These are phyloP conservation scores for Neotragus moschatus DNA, from an alignment of 2,113 vertebrate species.

Conservation along the genomic window DNA sequence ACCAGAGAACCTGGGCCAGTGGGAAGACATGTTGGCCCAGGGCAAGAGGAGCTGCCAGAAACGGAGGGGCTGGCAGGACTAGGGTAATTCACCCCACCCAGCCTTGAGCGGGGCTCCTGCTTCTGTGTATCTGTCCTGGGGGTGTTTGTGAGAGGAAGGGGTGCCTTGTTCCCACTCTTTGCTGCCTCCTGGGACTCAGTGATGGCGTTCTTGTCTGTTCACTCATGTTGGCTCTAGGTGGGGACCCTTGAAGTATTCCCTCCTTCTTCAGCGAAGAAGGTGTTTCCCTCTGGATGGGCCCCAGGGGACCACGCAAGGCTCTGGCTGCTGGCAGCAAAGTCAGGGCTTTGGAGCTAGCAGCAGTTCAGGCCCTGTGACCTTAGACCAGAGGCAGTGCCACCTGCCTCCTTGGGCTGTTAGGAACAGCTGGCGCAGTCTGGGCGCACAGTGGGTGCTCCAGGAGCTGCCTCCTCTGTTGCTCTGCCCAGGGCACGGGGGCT, in stretches of 20 bases:
- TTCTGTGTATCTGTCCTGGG: not conserved
- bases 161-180: not conserved
- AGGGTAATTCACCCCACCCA: not conserved
- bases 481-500: not conserved
- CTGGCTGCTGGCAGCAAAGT: not conserved
- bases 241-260: not conserved
- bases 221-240: not conserved
- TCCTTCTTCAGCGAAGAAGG: not conserved
- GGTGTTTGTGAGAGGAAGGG: not conserved
- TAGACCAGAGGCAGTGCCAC: not conserved
- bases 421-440: not conserved
- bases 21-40: not conserved
- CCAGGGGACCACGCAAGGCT: not conserved
- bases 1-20: not conserved
- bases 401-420: not conserved
- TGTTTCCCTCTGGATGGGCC: not conserved
- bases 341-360: not conserved
- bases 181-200: not conserved
- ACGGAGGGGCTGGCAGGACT: not conserved
- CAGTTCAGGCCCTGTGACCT: not conserved
- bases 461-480: not conserved
- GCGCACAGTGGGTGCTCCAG: not conserved
- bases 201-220: not conserved
- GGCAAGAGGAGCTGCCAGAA: not conserved
- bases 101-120: not conserved